Evolutionary conservation across 2,113 vertebrate genomes (phyloP), one percentile per base, ranked within the genome.

Genomic region (Ammodytes dubius): DNA sequence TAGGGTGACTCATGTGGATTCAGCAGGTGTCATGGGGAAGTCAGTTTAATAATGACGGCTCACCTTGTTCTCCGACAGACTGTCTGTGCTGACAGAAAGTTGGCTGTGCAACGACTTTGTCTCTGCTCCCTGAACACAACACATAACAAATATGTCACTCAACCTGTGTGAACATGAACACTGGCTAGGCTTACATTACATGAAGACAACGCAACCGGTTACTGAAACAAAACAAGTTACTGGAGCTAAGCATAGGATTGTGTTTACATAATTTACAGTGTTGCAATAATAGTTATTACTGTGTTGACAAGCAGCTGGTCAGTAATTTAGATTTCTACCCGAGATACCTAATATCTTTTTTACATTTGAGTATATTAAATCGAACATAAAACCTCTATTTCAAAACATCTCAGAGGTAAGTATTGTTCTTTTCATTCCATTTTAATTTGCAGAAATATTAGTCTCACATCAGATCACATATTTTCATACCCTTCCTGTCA

Each of bases 21-120:
- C 52, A 8, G 65, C 7, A 19, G 37, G 47, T 2, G 66, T 27
- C 0, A 35, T 17, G 11, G 3, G 46, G 11, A 57, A 17, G 70
- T 13, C 13, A 5, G 14, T 2, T 74, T 40, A 3, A 6, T 17
- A 10, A 54, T 58, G 61, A 47, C 6, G 46, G 47, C 86, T 79
- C 57, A 91, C 91, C 89, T 92, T 89, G 56, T 80, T 87, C 52
- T 88, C 89, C 1, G 43, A 56, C 66, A 87, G 84, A 45, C 60
- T 82, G 79, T 80, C 86, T 0, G 13, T 39, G 86, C 85, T 89
- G 70, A 43, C 68, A 9, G 83, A 87, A 3, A 80, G 57, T 3
- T 89, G 71, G 0, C 70, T 4, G 2, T 66, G 70, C 7, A 85
- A n/a, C 14, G 43, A 3, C 43, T 65, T 27, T 27, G 27, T 27